Evolutionary conservation across 2,888 invertebrate genomes (phyloP).

Genomic region (Geotrupes spiniger): DNA sequence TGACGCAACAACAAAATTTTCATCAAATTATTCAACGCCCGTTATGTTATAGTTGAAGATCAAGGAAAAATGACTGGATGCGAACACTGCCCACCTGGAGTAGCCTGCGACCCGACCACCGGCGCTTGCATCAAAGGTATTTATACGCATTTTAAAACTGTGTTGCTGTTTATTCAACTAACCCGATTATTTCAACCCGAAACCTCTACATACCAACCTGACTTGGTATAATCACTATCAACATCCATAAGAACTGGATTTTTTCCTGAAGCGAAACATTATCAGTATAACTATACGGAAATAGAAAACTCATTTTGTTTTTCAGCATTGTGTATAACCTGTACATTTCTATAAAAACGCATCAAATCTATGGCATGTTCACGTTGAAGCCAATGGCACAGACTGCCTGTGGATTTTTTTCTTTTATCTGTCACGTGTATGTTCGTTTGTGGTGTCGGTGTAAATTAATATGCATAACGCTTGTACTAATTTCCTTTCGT

Average conservation of each 20-base stretch:
- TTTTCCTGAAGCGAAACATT: neutral
- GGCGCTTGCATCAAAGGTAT: constrained; percentile 83
- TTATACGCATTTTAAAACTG: constrained; percentile 21
- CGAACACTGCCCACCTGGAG: constrained; percentile 75
- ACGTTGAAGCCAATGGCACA: too few species aligned
- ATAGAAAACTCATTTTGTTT: neutral
- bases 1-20: too few species aligned
- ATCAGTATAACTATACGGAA: neutral
- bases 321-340: constrained; percentile 3
- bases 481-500: too few species aligned
- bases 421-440: too few species aligned
- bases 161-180: constrained; percentile 47
- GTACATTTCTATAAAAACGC: too few species aligned
- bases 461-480: too few species aligned
- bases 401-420: too few species aligned
- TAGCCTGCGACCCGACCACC: constrained; percentile 73
- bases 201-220: neutral
- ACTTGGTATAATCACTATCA: constrained; percentile 3
- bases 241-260: constrained; percentile 4
- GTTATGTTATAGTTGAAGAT: constrained; percentile 14
- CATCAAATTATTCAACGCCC: neutral
- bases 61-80: constrained; percentile 54
- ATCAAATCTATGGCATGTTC: too few species aligned
- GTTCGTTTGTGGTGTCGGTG: too few species aligned
- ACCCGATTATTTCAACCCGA: too few species aligned